Conservation (phyloP, 37 sponge, comb jelly and placozoan genomes). For the Beroe forskalii region DNA sequence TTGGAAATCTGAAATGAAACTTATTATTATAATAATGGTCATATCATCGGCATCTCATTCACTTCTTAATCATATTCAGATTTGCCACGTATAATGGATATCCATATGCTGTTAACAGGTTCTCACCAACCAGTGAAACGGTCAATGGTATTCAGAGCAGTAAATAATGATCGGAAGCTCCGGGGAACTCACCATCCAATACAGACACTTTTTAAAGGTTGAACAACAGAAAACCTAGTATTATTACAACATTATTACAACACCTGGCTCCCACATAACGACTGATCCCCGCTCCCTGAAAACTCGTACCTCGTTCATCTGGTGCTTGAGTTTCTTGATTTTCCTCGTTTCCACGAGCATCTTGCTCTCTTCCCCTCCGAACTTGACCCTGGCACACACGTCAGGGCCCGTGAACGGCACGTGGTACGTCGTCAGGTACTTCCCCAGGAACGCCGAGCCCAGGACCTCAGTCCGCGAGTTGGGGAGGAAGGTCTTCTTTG, state of each 20-base stretch:
- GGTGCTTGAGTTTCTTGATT: neutral
- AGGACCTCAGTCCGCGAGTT: neutral
- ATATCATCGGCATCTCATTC: neutral
- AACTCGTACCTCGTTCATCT: slow-evolving; percentile 8
- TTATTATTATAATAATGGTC: too few species aligned
- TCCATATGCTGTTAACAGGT: too few species aligned
- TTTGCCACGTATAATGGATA: neutral
- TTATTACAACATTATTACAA: too few species aligned
- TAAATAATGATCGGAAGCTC: too few species aligned
- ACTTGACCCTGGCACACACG: neutral
- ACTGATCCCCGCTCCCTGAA: too few species aligned
- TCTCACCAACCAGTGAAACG: too few species aligned
- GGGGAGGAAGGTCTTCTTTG: slow-evolving; percentile 13
- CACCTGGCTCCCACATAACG: too few species aligned
- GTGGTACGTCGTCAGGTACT: neutral
- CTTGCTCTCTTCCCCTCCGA: neutral
- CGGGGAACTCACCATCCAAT: too few species aligned
- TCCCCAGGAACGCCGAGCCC: slow-evolving; percentile 7
- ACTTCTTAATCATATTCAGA: neutral
- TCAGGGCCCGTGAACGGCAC: slow-evolving; percentile 20
- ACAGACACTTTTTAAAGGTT: too few species aligned
- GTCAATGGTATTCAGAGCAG: too few species aligned
- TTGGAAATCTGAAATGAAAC: slow-evolving; percentile 51
- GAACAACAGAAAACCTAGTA: too few species aligned
- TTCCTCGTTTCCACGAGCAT: neutral